Percentiles rank a stretch among this genome's conserved stretches.
Conservation (phyloP, 2,113 vertebrate species). For the Embiotoca jacksoni region DNA sequence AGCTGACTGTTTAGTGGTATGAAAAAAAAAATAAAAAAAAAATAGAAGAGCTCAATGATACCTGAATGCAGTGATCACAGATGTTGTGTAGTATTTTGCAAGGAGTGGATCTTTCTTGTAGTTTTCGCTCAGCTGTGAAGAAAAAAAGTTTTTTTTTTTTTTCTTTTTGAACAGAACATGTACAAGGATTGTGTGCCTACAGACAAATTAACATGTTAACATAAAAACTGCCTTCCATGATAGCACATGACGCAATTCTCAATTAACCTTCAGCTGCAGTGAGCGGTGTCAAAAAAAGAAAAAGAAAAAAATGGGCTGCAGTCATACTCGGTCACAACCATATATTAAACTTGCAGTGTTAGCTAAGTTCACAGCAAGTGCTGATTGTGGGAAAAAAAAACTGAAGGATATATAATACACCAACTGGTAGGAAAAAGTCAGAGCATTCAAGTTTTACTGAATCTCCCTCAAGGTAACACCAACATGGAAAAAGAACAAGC, state of each 20-base stretch:
- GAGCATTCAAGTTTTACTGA: background rate
- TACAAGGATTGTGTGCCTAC: constrained; percentile 24
- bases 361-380: constrained; percentile 5
- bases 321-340: background rate
- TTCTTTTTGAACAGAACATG: constrained; percentile 31
- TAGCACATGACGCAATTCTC: constrained; percentile 27
- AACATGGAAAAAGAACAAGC: background rate
- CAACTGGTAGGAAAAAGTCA: background rate
- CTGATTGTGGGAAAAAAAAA: background rate
- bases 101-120: constrained; percentile 75
- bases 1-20: background rate
- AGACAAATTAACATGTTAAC: constrained; percentile 50
- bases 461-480: background rate
- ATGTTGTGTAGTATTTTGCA: constrained; percentile 74
- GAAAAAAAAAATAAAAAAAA: background rate
- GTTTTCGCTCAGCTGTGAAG: constrained; percentile 71
- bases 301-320: constrained; percentile 4
- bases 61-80: constrained; percentile 84
- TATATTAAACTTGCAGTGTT: background rate
- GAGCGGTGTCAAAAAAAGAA: background rate
- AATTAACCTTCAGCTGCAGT: constrained; percentile 47
- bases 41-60: constrained; percentile 35
- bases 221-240: constrained; percentile 30
- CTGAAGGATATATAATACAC: background rate
- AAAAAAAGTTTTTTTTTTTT: constrained; percentile 11